Evolutionary conservation across 2,113 vertebrate genomes (phyloP).

Genomic region (Erpornis zantholeuca): DNA sequence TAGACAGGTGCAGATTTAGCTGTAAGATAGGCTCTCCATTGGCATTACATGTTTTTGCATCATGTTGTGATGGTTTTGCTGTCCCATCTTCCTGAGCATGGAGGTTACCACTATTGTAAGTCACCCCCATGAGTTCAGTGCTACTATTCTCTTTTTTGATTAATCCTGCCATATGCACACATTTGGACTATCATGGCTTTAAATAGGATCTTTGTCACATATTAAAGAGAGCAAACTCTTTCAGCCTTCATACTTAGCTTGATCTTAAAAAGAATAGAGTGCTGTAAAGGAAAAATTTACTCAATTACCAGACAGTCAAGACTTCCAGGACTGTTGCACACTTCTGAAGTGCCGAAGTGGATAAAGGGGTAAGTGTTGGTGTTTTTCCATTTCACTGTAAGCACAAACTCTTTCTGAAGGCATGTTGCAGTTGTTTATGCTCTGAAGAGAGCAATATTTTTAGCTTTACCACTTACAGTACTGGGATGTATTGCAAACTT

Average conservation of each 20-base stretch:
- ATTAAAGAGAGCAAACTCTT: background rate
- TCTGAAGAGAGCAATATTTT: conserved; percentile 64
- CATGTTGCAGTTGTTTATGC: conserved; percentile 60
- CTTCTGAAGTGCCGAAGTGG: background rate
- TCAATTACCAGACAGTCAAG: background rate
- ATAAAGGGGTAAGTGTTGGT: background rate
- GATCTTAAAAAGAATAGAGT: background rate
- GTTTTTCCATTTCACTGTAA: background rate
- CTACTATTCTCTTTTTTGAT: background rate
- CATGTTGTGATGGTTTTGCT: background rate
- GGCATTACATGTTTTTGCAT: background rate
- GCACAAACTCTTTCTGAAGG: conserved; percentile 22
- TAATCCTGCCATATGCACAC: background rate
- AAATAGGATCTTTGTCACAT: background rate
- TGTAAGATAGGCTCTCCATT: background rate
- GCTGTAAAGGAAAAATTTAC: background rate
- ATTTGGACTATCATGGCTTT: background rate
- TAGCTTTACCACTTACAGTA: conserved; percentile 63
- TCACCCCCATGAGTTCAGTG: background rate
- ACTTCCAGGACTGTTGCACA: background rate
- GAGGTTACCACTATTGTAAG: background rate
- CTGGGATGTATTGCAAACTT: conserved; percentile 67
- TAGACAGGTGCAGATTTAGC: background rate
- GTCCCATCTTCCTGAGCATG: background rate
- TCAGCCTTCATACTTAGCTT: background rate